phyloP scores from a whole-genome alignment of 2,797 vertebrate species.

The Cygnus olor region DNA sequence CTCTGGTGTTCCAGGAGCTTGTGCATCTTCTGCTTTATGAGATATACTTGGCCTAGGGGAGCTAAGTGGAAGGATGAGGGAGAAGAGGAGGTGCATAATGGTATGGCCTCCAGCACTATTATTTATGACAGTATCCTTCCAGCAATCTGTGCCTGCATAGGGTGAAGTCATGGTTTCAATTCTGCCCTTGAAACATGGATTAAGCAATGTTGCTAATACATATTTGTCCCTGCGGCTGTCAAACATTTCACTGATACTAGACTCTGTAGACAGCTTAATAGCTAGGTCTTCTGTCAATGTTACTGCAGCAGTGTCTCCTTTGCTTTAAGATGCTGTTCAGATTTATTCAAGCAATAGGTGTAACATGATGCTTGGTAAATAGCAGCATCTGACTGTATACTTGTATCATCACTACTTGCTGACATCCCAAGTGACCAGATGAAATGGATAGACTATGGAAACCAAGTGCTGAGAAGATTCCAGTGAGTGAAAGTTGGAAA shows the following conservation, averaged over 20 bases:
- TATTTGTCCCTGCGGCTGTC: slow-evolving; percentile 80
- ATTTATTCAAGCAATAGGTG: slow-evolving; percentile 79
- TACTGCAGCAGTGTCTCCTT: slow-evolving; percentile 73
- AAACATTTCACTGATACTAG: slow-evolving; percentile 81
- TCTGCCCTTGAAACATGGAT: slow-evolving; percentile 81
- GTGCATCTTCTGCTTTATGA: slow-evolving; percentile 68
- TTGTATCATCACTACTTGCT: slow-evolving; percentile 55
- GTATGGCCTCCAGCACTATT: slow-evolving; percentile 69
- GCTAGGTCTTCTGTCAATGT: slow-evolving; percentile 80
- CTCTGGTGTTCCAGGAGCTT: slow-evolving; percentile 64
- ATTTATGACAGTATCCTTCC: slow-evolving; percentile 77
- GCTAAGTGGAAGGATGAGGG: slow-evolving; percentile 58
- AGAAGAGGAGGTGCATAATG: slow-evolving; percentile 63
- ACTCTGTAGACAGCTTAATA: slow-evolving; percentile 81
- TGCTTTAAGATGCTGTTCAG: slow-evolving; percentile 75
- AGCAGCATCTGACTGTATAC: slow-evolving; percentile 69
- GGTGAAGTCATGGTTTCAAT: slow-evolving; percentile 76
- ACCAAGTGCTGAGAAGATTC: background rate
- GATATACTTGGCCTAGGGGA: slow-evolving; percentile 71
- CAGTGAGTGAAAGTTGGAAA: slow-evolving; percentile 28
- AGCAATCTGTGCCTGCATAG: slow-evolving; percentile 63
- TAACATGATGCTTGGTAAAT: slow-evolving; percentile 74
- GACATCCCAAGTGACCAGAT: slow-evolving; percentile 61
- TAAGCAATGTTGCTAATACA: slow-evolving; percentile 79
- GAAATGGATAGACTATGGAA: slow-evolving; percentile 33